These are phyloP conservation scores for Clarias fuscus DNA, from an alignment of 2,797 vertebrate species.

Conservation along the genomic window DNA sequence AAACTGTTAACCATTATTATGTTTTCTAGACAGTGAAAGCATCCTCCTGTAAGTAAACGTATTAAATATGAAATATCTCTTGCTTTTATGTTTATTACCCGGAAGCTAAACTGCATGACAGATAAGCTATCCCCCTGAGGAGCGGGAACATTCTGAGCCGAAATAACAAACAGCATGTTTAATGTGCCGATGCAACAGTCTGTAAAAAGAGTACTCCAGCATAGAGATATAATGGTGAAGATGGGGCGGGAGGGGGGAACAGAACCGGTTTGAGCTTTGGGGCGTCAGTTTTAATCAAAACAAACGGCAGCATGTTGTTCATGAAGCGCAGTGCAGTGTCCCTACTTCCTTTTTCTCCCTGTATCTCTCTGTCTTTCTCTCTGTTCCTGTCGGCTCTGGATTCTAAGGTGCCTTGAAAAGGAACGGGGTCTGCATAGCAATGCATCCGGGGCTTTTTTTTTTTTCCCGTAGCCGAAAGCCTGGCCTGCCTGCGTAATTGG, in stretches of 20 bases:
- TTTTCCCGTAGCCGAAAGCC: conserved; percentile 12
- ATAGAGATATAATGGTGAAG: conserved; percentile 24
- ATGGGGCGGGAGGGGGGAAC: conserved; percentile 30
- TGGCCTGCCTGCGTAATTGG: conserved; percentile 39
- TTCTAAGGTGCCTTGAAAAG: conserved; percentile 24
- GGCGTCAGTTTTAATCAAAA: conserved; percentile 44
- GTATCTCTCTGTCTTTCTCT: conserved; percentile 1
- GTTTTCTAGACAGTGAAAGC: conserved; percentile 9
- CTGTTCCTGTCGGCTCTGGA: conserved; percentile 22
- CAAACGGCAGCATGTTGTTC: conserved; percentile 28
- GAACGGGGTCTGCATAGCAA: conserved; percentile 50
- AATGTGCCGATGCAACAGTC: conserved; percentile 36
- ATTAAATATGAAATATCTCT: conserved; percentile 28
- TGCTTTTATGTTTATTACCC: conserved; percentile 38
- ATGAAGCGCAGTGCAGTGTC: conserved; percentile 18
- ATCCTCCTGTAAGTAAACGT: conserved; percentile 1
- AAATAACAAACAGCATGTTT: conserved; percentile 46
- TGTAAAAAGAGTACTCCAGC: conserved; percentile 27
- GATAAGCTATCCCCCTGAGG: conserved; percentile 7
- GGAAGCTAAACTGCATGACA: conserved; percentile 28
- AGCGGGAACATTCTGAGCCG: conserved; percentile 17
- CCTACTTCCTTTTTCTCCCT: conserved; percentile 12
- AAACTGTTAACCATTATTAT: conserved; percentile 6
- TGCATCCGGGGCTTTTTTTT: conserved; percentile 38
- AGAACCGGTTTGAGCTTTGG: conserved; percentile 37